Base-by-base conservation (phyloP, 92 coral and sea anemone genomes). In the Zoanthus sansibaricus region DNA sequence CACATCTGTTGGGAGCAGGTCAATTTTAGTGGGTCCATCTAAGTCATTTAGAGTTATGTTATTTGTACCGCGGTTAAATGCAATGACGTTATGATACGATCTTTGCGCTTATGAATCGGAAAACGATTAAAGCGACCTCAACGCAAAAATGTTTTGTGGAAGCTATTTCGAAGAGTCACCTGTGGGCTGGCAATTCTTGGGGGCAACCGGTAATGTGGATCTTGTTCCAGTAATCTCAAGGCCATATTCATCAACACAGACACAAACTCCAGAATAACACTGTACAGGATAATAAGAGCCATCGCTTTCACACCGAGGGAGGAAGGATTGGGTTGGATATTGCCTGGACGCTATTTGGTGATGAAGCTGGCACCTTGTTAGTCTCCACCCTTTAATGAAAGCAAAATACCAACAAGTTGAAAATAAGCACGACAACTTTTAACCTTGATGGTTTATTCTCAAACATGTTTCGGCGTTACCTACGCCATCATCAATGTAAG, bases 281-380 rank as follows among this genome's bases (percentile, higher is more conserved):
- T 97, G 99, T 56, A 97, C 89, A 31, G 98, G 99, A 88, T 92
- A 44, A 87, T 93, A 97, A n/a, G 90, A 79, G 7, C 99, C 99
- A 86, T 93, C 94, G 17, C 91, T 90, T 6, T 90, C 84, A 71
- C 99, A 97, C 33, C 88, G 95, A 78, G 99, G 98, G 31, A 97
- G 88, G 75, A 91, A 93, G 31, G 87, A 25, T 13, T 86, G 78
- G 37, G 73, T 54, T 17, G 76, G 21, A 44, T 80, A 58, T 32
- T 46, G 18, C 46, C 55, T 48, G 9, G 86, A 72, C 2, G 95
- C 88, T 17, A 82, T 61, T 72, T 91, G 92, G 90, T 88, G 93
- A n/a, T 91, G 91, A 25, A 78, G 74, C 90, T 94, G 93, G 84
- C 98, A 94, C 49, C 86, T 89, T 3, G 91, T 93, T 70, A 88